phyloP scores from a whole-genome alignment of 2,797 vertebrate species.

The Eulemur rubriventer region DNA sequence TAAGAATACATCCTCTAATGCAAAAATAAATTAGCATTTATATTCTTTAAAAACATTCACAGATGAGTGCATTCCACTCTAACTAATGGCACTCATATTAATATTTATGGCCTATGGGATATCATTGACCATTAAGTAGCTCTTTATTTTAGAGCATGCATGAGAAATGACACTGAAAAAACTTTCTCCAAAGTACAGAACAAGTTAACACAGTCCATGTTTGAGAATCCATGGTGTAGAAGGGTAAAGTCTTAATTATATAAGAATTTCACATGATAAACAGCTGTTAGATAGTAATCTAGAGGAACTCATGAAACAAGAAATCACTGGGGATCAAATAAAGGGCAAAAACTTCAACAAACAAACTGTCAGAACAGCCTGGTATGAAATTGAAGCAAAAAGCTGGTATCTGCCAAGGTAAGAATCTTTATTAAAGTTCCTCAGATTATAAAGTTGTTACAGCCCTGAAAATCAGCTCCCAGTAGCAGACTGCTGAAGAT shows the following conservation, averaged over 20 bases:
- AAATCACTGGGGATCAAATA: slow-evolving; percentile 48
- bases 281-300: slow-evolving; percentile 67
- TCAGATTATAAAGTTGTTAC: neutral
- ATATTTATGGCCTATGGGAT: slow-evolving; percentile 63
- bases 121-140: slow-evolving; percentile 70
- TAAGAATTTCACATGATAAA: slow-evolving; percentile 60
- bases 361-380: slow-evolving; percentile 41
- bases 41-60: slow-evolving; percentile 80
- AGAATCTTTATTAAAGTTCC: slow-evolving; percentile 5
- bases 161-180: neutral
- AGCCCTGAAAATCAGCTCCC: neutral
- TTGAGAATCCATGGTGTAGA: slow-evolving; percentile 35
- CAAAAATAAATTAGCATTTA: slow-evolving; percentile 83
- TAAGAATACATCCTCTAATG: slow-evolving; percentile 81
- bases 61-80: slow-evolving; percentile 76
- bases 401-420: slow-evolving; percentile 45
- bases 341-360: slow-evolving; percentile 1
- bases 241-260: slow-evolving; percentile 62
- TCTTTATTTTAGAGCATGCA: slow-evolving; percentile 40
- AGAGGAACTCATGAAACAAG: slow-evolving; percentile 15
- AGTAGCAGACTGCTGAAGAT: neutral
- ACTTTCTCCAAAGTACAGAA: slow-evolving; percentile 45
- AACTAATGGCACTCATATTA: slow-evolving; percentile 76
- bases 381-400: slow-evolving; percentile 62
- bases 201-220: neutral